Conservation (phyloP, 2,888 invertebrate genomes). For the Catocala sponsa region DNA sequence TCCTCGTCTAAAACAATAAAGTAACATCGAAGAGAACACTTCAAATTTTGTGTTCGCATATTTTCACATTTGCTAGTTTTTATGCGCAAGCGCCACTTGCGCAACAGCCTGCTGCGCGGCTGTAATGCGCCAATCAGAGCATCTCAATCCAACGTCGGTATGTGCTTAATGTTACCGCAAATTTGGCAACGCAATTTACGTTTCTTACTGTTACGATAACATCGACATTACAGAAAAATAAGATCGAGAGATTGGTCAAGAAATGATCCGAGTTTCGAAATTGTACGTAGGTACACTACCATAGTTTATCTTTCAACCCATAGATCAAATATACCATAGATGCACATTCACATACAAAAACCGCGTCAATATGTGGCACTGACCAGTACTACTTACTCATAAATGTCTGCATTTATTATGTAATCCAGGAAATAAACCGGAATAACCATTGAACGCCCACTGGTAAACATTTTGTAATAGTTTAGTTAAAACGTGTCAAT, state of each 20-base stretch:
- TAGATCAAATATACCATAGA: too few species aligned
- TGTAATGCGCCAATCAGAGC: slow-evolving; percentile 77
- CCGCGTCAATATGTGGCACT: too few species aligned
- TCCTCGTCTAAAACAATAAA: neutral
- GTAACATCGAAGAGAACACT: slow-evolving; percentile 1
- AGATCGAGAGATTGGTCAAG: slow-evolving; percentile 10
- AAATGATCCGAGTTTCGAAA: slow-evolving; percentile 7
- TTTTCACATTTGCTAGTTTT: slow-evolving; percentile 43
- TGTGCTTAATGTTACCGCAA: slow-evolving; percentile 48
- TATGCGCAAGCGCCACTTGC: slow-evolving; percentile 61
- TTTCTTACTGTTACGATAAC: slow-evolving; percentile 31
- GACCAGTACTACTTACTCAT: too few species aligned
- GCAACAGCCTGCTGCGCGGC: slow-evolving; percentile 53
- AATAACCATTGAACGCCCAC: too few species aligned
- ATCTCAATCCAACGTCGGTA: slow-evolving; percentile 62
- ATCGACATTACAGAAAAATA: slow-evolving; percentile 22
- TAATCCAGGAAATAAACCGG: too few species aligned
- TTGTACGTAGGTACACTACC: neutral
- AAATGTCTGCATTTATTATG: too few species aligned
- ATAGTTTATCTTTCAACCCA: neutral
- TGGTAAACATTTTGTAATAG: too few species aligned
- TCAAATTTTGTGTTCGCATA: slow-evolving; percentile 26
- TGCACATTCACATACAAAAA: too few species aligned
- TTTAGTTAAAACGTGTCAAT: too few species aligned
- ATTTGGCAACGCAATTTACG: slow-evolving; percentile 46